Base-by-base conservation (phyloP, 2,888 invertebrate species). In the Lasioglossum vierecki region DNA sequence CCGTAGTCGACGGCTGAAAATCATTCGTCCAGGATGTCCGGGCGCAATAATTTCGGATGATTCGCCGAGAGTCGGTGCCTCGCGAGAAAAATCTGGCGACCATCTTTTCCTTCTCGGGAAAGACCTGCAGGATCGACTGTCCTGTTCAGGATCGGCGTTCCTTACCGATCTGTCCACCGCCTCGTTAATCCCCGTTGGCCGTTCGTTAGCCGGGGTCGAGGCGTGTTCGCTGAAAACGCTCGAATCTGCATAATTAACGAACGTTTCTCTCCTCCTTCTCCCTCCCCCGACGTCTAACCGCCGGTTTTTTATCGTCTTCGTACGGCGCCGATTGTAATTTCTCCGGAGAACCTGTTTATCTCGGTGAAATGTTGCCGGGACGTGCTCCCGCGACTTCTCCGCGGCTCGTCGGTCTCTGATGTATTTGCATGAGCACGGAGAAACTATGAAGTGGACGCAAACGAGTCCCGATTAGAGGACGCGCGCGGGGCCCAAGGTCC, bases 331-430 rank as follows among this genome's bases (percentile, higher is more conserved):
- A 88, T 85, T 84, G 88, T 85, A 86, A 90, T 86, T 85, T 82
- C 86, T 85, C 86, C 66, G 73, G 80, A 81, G 86, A 91, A 88
- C 85, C 90, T 90, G 90, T 91, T 91, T 91, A 90, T 87, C 84
- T 85, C 83, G 81, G 82, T 90, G 89, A 90, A 87, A 88, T 89
- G 91, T 90, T 80, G 86, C 77, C 78, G 80, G 82, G 80, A 88
- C 90, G 87, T 86, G 90, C 83, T 84, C 84, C 83, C 88, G 89
- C 77, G 90, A 90, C 88, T 87, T 88, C 84, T 88, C 80, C 71
- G 76, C 72, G 63, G 73, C 44, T 46, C 57, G 30, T 44, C 66
- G 46, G 60, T 57, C 60, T 77, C 49, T 35, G 79, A 60, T 78
- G 76, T 66, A 76, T 90, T 84, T 86, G 80, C 83, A 80, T 77